Base-by-base conservation (phyloP, 1,140 invertebrate species). In the Cheumatopsyche charites region DNA sequence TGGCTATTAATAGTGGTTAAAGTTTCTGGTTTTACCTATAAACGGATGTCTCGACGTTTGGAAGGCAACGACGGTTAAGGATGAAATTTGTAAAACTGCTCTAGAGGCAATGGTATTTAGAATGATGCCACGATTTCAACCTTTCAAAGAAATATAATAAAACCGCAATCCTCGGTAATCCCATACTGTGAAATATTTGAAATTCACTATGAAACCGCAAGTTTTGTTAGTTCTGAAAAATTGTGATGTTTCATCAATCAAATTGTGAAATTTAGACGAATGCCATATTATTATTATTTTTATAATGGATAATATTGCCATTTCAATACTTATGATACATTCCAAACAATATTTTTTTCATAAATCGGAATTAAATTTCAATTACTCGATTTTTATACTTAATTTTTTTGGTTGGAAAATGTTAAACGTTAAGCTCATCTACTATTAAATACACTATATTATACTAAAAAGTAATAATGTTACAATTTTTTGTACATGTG, bases 101-200 rank as follows among this genome's bases (percentile, higher is more conserved):
- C 19, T 36, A 58, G 23, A 43, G 62, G 13, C 42, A 63, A 17
- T 63, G 62, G 62, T 63, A 63, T 63, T 63, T 42, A 43, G 41
- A 63, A 43, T 43, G 36, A 42, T n/a, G 15, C 62, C 62, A 63
- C 62, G 62, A 63, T n/a, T 63, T 63, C 41, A 63, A 63, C 62
- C 62, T 63, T 63, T 63, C 29, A n/a, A 43, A 11, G 62, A 42
- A 42, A 63, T 63, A 63, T 23, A 42, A 63, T 43, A 63, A 63
- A 58, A 25, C 15, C n/a, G n/a, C 62, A 6, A 58, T 29, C 12
- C 41, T 63, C 13, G 62, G 62, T 42, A 58, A 58, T 63, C 62
- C 62, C 36, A 63, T 41, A 63, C 23, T 62, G 25, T 15, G 5
- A 58, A 17, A 19, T 21, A 55, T 15, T 19, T 55, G 17, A 25